Evolutionary conservation across 2,888 invertebrate genomes (phyloP).

Genomic region (Caenorhabditis sinica): DNA sequence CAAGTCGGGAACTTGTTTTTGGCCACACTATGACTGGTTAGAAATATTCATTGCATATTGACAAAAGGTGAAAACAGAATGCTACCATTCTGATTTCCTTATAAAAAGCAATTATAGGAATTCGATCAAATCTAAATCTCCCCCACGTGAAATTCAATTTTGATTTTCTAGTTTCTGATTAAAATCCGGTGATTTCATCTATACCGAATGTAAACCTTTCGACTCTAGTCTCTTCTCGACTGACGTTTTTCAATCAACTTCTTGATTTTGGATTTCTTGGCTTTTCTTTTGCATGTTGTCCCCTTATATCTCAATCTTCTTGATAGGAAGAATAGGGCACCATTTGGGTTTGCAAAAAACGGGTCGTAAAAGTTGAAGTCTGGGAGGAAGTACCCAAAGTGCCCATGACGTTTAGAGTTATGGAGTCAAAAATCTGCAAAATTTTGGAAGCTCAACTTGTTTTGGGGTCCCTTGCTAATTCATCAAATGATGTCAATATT

Average conservation of each 20-base stretch:
- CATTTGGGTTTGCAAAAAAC: constrained; percentile 10
- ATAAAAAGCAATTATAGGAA: constrained; percentile 12
- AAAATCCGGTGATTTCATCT: not conserved
- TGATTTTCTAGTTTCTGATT: constrained; percentile 1
- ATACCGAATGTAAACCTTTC: not conserved
- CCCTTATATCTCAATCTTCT: not conserved
- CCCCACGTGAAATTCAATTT: not conserved
- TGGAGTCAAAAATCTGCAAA: constrained; percentile 24
- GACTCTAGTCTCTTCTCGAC: not conserved
- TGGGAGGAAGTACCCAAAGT: constrained; percentile 24
- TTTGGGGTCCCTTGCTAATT: constrained; percentile 3
- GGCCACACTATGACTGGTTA: not conserved
- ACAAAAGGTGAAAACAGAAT: constrained; percentile 5
- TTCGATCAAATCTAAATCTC: constrained; percentile 11
- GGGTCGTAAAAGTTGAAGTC: constrained; percentile 14
- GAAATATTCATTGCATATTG: not conserved
- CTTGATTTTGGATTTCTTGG: not conserved
- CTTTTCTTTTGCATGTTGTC: not conserved
- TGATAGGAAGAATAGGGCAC: constrained; percentile 2
- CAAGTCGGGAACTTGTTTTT: not conserved
- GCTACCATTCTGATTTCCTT: constrained; percentile 18
- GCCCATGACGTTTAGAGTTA: constrained; percentile 13
- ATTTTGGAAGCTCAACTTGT: not conserved
- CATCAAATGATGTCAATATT: constrained; percentile 31
- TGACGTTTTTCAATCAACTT: not conserved